Conservation (phyloP, 2,113 vertebrate genomes). For the Apaloderma vittatum region DNA sequence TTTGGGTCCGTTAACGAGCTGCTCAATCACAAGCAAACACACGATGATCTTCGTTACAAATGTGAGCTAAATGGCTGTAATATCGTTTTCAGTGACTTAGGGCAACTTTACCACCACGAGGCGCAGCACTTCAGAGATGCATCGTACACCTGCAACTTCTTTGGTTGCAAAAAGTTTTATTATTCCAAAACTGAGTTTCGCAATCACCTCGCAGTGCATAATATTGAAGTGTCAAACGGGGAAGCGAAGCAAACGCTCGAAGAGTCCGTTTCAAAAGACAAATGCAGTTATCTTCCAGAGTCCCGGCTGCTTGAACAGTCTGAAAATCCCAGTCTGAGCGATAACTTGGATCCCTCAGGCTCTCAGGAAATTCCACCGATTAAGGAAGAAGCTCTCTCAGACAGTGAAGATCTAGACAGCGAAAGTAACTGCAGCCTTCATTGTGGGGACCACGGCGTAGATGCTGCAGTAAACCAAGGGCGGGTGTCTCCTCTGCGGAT, state of each 20-base stretch:
- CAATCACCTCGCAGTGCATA: conserved; percentile 90
- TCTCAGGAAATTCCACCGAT: conserved; percentile 64
- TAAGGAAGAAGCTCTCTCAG: conserved; percentile 71
- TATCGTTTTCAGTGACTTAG: conserved; percentile 92
- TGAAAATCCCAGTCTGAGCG: conserved; percentile 55
- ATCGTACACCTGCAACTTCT: conserved; percentile 88
- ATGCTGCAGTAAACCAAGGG: conserved; percentile 62
- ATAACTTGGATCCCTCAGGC: conserved; percentile 60
- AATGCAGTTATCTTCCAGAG: conserved; percentile 49
- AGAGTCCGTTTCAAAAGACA: conserved; percentile 56
- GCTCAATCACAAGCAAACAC: conserved; percentile 91
- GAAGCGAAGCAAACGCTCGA: conserved; percentile 71
- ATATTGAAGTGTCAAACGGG: conserved; percentile 81
- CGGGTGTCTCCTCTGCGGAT: conserved; percentile 19
- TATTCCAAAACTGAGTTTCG: conserved; percentile 94
- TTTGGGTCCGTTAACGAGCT: conserved; percentile 92
- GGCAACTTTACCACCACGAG: conserved; percentile 96
- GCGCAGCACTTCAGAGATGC: conserved; percentile 97
- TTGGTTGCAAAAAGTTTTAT: conserved; percentile 93
- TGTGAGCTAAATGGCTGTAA: conserved; percentile 94
- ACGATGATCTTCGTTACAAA: conserved; percentile 90
- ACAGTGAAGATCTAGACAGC: conserved; percentile 68
- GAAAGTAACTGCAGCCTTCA: conserved; percentile 80
- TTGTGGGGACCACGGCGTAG: conserved; percentile 68
- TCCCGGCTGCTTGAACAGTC: conserved; percentile 64